Percentiles rank a stretch among this genome's conserved stretches.
Evolutionary conservation across 2,797 vertebrate species (phyloP).

Genomic region (Bradypodion pumilum): DNA sequence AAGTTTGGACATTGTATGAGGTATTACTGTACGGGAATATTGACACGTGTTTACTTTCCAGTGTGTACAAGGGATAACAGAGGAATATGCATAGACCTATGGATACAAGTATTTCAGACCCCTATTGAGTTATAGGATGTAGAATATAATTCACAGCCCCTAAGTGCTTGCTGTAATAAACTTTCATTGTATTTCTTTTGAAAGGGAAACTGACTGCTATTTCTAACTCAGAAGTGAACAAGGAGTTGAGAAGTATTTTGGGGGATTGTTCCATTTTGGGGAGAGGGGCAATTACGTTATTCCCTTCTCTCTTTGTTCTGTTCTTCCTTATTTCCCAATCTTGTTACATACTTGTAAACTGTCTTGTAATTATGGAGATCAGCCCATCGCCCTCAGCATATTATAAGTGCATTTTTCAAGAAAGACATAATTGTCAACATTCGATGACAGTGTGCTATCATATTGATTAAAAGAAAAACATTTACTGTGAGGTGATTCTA

Average conservation of each 20-base stretch:
- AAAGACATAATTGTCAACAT: not conserved
- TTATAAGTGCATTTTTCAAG: not conserved
- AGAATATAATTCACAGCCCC: not conserved
- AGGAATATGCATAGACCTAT: not conserved
- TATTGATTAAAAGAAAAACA: conserved; percentile 13
- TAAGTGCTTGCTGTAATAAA: not conserved
- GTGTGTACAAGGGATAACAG: not conserved
- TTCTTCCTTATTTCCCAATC: not conserved
- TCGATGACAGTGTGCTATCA: not conserved
- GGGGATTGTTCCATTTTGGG: not conserved
- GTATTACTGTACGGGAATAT: not conserved
- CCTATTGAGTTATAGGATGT: not conserved
- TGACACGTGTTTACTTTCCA: not conserved
- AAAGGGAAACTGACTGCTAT: not conserved
- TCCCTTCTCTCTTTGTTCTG: not conserved
- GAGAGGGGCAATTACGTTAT: not conserved
- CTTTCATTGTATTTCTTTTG: not conserved
- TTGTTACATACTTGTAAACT: not conserved
- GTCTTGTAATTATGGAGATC: too few species aligned
- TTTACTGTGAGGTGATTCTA: conserved; percentile 27
- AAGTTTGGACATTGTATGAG: too few species aligned
- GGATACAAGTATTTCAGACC: not conserved
- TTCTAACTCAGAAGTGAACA: not conserved
- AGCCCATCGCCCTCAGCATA: not conserved
- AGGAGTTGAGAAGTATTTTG: not conserved